A percentile compares a stretch with the other conserved stretches of the same genome.
Evolutionary conservation across 2,797 vertebrate species (phyloP).

Genomic region (Dermochelys coriacea): DNA sequence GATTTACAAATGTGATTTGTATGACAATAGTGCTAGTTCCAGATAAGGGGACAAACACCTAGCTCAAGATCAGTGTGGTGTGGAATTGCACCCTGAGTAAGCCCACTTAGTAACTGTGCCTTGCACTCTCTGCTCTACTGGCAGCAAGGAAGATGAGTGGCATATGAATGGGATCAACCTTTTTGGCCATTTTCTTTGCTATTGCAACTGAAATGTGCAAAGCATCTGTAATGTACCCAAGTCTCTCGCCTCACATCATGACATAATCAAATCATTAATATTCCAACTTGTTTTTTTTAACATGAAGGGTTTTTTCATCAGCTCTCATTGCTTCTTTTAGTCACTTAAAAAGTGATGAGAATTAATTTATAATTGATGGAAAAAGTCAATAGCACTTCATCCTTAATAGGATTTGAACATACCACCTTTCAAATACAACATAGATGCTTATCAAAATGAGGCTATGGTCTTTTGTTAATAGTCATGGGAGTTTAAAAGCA

Average conservation of each 20-base stretch:
- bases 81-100: not conserved
- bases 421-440: conserved; percentile 42
- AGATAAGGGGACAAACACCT: not conserved
- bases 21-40: not conserved
- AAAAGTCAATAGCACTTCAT: not conserved
- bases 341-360: not conserved
- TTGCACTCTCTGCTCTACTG: not conserved
- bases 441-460: conserved; percentile 9
- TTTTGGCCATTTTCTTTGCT: not conserved
- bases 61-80: not conserved
- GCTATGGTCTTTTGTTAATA: not conserved
- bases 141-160: not conserved
- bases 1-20: not conserved
- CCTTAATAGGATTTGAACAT: conserved; percentile 33
- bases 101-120: not conserved
- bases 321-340: not conserved
- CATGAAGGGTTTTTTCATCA: not conserved
- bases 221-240: not conserved
- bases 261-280: not conserved
- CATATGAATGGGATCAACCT: not conserved
- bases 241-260: not conserved
- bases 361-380: conserved; percentile 10
- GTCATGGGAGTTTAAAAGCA: conserved; percentile 3
- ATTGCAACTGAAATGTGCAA: not conserved
- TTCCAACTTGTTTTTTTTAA: not conserved